Evolutionary conservation across 2,888 invertebrate species (phyloP).

Genomic region (Himalopsyche kuldschensis): DNA sequence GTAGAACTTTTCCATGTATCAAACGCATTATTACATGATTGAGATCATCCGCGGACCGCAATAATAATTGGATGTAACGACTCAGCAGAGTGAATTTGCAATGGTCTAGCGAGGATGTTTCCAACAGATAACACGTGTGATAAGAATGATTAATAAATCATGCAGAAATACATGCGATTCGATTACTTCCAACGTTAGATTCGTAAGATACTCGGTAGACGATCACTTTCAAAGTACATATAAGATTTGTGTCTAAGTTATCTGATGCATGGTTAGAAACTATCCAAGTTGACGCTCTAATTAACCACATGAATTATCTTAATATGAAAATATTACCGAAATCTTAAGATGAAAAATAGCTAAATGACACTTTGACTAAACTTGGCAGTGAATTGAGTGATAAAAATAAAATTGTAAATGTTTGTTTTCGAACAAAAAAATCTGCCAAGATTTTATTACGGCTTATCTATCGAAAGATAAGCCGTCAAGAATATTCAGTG

Average conservation of each 20-base stretch:
- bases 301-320: too few relatives aligned
- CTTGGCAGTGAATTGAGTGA: neutral
- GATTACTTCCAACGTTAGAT: too few relatives aligned
- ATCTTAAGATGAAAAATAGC: too few relatives aligned
- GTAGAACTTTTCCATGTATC: neutral
- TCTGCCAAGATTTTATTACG: neutral
- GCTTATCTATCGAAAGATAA: neutral
- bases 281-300: too few relatives aligned
- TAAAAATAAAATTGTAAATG: neutral
- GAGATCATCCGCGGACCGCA: neutral
- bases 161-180: too few relatives aligned
- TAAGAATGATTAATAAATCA: too few relatives aligned
- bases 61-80: neutral
- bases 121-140: too few relatives aligned
- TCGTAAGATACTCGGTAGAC: too few relatives aligned
- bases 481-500: neutral
- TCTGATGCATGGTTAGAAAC: neutral
- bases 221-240: too few relatives aligned
- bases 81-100: neutral
- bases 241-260: too few relatives aligned
- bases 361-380: neutral
- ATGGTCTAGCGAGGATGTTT: too few relatives aligned
- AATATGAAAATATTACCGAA: too few relatives aligned
- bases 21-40: neutral
- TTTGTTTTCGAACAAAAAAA: neutral